Evolutionary conservation across 2,888 invertebrate species (phyloP), one percentile per base, ranked within the genome.

Genomic region (Sarcophaga carnaria): DNA sequence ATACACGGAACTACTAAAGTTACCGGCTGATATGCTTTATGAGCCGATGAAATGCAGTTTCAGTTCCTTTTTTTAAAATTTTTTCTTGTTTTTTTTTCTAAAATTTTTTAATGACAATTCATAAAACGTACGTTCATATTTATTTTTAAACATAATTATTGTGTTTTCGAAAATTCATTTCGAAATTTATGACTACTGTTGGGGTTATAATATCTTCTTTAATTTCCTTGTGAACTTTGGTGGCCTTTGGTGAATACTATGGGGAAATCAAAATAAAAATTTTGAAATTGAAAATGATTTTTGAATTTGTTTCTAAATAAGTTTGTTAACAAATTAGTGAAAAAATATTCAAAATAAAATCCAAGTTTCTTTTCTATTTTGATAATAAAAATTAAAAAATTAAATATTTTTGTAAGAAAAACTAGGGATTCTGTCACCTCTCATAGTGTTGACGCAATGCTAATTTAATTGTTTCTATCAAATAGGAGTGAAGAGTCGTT

Each of bases 101-200:
- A 37, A 62, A 69, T 63, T 62, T 76, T 83, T 67, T 86, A 83
- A 86, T 83, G 85, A 82, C 85, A 86, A 71, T 78, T 67, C 72
- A 62, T 70, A 79, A 79, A 85, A 86, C 12, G 12, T 49, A 11
- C 11, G 49, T 14, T 4, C 4, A 17, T 14, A 14, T 54, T 14
- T 54, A 54, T 54, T 54, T 54, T 54, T 54, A 54, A 54, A 54
- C 12, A 54, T 54, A 54, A 54, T 54, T 54, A 14, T 12, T 54
- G 14, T 54, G 17, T 54, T 54, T 54, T 54, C 14, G 54, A 14
- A 54, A 54, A 17, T 54, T 54, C 17, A 54, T 54, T 54, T 54
- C 17, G 17, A 54, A 54, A 54, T 54, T 54, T 54, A 54, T 54
- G 54, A 14, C 17, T 54, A 14, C 1, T 49, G 3, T 12, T 10